phyloP scores from a whole-genome alignment of 2,888 invertebrate species.

The Trichogramma dendrolimi region DNA sequence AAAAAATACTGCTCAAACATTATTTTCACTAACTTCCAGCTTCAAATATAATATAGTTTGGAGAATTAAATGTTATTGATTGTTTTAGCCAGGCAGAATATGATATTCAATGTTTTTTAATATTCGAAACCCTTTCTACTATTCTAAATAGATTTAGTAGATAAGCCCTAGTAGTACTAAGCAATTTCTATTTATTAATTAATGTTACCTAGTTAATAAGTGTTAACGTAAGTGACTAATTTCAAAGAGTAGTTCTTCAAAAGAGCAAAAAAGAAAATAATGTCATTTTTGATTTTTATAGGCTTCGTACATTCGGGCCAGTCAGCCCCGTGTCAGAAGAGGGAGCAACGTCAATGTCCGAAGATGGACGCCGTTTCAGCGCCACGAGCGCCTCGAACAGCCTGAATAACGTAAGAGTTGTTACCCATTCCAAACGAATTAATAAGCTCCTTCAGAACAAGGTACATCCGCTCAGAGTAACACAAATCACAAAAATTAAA shows the following conservation, averaged over 20 bases:
- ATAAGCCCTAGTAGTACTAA: too few species aligned
- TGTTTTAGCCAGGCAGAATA: too few species aligned
- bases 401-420: constrained; percentile 44
- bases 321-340: constrained; percentile 42
- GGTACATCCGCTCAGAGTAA: constrained; percentile 29
- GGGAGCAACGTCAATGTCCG: constrained; percentile 35
- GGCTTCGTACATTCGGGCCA: constrained; percentile 44
- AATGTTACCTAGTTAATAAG: too few species aligned
- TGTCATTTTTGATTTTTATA: constrained; percentile 25
- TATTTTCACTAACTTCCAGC: too few species aligned
- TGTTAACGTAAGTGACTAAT: too few species aligned
- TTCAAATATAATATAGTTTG: too few species aligned
- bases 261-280: not conserved
- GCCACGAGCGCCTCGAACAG: constrained; percentile 42
- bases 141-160: not conserved
- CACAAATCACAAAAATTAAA: too few species aligned
- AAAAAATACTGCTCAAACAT: too few species aligned
- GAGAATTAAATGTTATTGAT: too few species aligned
- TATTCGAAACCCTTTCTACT: not conserved
- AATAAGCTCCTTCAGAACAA: constrained; percentile 40
- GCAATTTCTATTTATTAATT: too few species aligned
- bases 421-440: constrained; percentile 39
- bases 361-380: constrained; percentile 40
- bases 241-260: too few species aligned
- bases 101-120: too few species aligned